These are phyloP conservation scores for Eurytoma adleriae DNA, from an alignment of 2,888 invertebrate genomes.

Conservation along the genomic window DNA sequence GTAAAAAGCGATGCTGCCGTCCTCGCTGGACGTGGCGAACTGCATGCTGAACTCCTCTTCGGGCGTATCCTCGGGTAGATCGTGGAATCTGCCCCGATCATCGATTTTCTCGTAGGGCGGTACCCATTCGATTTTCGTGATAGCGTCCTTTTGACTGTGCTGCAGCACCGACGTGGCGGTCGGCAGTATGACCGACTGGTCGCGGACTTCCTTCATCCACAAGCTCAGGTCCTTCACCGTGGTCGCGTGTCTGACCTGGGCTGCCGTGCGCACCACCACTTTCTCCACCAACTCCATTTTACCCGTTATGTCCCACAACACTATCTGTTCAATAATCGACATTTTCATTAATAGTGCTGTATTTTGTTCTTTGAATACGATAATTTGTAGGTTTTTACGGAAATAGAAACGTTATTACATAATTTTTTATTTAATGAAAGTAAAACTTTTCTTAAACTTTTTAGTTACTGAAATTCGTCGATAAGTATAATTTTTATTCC, in stretches of 20 bases:
- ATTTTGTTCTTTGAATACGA: no score
- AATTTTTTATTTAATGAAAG: no score
- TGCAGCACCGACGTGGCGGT: slow-evolving; percentile 81
- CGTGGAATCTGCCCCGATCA: slow-evolving; percentile 79
- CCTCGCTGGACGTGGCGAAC: slow-evolving; percentile 82
- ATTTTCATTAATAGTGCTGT: background rate
- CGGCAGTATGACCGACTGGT: slow-evolving; percentile 77
- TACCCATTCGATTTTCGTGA: slow-evolving; percentile 84
- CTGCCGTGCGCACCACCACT: slow-evolving; percentile 80
- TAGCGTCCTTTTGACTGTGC: slow-evolving; percentile 81
- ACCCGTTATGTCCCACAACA: slow-evolving; percentile 84
- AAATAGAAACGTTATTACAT: no score
- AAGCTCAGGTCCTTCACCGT: slow-evolving; percentile 81
- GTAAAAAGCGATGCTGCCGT: slow-evolving; percentile 85
- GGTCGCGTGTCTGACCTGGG: slow-evolving; percentile 81
- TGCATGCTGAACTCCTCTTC: slow-evolving; percentile 77
- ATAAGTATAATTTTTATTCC: no score
- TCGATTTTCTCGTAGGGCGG: slow-evolving; percentile 80
- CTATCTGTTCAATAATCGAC: slow-evolving; percentile 75
- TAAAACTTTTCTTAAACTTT: no score
- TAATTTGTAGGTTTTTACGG: no score
- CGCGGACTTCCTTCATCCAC: slow-evolving; percentile 83
- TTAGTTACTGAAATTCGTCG: no score
- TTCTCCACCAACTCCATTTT: slow-evolving; percentile 81
- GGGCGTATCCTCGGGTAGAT: slow-evolving; percentile 69